phyloP scores from a whole-genome alignment of 30 jellyfish, hydroid and myxozoan genomes.

The Catostylus mosaicus region DNA sequence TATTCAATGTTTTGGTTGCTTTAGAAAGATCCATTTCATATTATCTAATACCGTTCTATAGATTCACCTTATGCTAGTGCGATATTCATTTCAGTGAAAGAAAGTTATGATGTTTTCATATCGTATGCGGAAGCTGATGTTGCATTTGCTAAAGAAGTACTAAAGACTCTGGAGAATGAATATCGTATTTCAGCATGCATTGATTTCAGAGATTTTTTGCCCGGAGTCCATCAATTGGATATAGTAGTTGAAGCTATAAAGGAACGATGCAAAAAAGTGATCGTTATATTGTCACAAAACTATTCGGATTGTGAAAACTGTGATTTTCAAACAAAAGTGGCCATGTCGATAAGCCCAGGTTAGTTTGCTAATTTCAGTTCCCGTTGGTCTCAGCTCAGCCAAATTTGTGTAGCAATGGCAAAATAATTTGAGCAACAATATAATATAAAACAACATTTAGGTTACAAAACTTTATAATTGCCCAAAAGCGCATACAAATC shows the following conservation, averaged over 20 bases:
- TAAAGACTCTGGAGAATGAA: conserved; percentile 42
- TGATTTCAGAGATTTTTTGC: conserved; percentile 79
- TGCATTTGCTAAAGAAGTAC: conserved; percentile 74
- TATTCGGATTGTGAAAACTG: conserved; percentile 70
- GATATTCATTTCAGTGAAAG: conserved; percentile 50
- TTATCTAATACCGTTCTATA: not conserved
- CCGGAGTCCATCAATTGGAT: conserved; percentile 73
- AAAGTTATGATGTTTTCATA: conserved; percentile 83
- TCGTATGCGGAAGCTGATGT: conserved; percentile 81
- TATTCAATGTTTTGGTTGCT: too few relatives aligned
- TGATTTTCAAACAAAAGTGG: conserved; percentile 87
- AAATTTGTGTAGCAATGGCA: too few relatives aligned
- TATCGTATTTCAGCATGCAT: conserved; percentile 72
- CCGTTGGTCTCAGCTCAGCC: too few relatives aligned
- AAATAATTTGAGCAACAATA: too few relatives aligned
- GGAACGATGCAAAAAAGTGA: conserved; percentile 77
- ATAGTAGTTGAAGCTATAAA: conserved; percentile 79
- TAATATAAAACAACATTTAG: too few relatives aligned
- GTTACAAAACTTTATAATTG: too few relatives aligned
- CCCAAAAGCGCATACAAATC: too few relatives aligned
- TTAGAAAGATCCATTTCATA: too few relatives aligned
- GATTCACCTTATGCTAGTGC: not conserved
- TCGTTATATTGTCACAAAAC: conserved; percentile 74
- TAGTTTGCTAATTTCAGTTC: too few relatives aligned
- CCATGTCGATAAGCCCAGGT: conserved; percentile 84